Conservation (phyloP, 2,888 invertebrate genomes). For the Onthophagus sagittarius region DNA sequence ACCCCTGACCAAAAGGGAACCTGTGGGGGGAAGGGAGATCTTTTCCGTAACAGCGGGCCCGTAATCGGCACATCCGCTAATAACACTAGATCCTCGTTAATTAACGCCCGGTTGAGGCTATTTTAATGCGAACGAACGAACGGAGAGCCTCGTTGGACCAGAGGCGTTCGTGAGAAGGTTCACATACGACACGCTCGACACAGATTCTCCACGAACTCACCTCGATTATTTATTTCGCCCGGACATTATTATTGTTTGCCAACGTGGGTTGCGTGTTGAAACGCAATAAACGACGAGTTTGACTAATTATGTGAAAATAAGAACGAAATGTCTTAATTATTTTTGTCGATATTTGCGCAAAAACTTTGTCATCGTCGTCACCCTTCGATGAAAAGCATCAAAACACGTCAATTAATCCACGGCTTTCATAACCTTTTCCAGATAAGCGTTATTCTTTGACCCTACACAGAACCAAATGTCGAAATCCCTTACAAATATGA, state of each 20-base stretch:
- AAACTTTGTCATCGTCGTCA: background rate
- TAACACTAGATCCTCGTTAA: constrained; percentile 40
- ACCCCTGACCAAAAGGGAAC: constrained; percentile 40
- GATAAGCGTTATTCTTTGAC: too few species aligned
- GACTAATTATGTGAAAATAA: background rate
- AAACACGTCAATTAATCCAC: background rate
- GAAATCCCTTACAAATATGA: background rate
- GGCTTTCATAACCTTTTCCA: background rate
- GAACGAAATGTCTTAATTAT: too few species aligned
- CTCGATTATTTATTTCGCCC: background rate
- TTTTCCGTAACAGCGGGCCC: constrained; percentile 26
- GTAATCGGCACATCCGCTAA: constrained; percentile 42
- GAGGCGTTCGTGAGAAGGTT: constrained; percentile 24
- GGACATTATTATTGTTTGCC: background rate
- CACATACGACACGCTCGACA: constrained; percentile 20
- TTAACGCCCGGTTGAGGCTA: constrained; percentile 34
- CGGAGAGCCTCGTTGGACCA: background rate
- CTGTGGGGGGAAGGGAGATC: background rate
- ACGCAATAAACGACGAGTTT: background rate
- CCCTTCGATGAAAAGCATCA: background rate
- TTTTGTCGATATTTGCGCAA: background rate
- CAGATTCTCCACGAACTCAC: background rate
- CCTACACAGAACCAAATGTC: background rate
- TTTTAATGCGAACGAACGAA: constrained; percentile 20
- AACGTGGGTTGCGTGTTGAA: background rate